Conservation (phyloP, 1,140 invertebrate species). For the Hormaphis cornu region DNA sequence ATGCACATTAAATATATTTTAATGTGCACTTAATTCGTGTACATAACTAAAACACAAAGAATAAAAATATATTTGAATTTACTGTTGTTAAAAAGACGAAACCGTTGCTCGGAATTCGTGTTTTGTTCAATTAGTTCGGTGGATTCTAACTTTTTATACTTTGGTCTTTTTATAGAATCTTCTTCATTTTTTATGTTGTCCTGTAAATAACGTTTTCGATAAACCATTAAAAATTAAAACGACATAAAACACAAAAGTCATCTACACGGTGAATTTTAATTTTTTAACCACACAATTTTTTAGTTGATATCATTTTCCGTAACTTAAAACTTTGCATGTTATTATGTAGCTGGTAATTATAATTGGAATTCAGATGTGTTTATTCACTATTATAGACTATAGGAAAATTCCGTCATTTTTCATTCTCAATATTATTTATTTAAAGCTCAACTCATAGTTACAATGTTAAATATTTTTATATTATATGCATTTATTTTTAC, state of each 20-base stretch:
- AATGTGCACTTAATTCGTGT: not conserved
- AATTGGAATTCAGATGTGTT: no score
- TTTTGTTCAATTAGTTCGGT: conserved; percentile 22
- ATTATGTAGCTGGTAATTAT: no score
- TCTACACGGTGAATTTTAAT: no score
- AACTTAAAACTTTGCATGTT: no score
- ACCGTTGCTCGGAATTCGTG: not conserved
- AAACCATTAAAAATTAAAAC: not conserved
- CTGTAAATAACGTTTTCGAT: not conserved
- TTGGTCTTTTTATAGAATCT: not conserved
- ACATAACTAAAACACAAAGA: not conserved
- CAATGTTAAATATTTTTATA: no score
- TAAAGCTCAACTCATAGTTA: no score
- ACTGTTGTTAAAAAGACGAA: conserved; percentile 6
- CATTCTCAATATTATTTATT: no score
- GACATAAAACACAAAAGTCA: no score
- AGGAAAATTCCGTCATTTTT: no score
- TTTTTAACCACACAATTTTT: no score
- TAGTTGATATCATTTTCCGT: no score
- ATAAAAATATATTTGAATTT: not conserved
- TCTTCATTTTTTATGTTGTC: conserved; percentile 1
- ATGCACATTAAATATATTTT: not conserved
- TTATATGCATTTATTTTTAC: conserved; percentile 2
- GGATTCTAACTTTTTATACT: conserved; percentile 17
- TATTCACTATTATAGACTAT: no score